Percentiles rank a stretch among this genome's conserved stretches.
phyloP scores from a whole-genome alignment of 2,113 vertebrate genomes.

The Pygoscelis adeliae region DNA sequence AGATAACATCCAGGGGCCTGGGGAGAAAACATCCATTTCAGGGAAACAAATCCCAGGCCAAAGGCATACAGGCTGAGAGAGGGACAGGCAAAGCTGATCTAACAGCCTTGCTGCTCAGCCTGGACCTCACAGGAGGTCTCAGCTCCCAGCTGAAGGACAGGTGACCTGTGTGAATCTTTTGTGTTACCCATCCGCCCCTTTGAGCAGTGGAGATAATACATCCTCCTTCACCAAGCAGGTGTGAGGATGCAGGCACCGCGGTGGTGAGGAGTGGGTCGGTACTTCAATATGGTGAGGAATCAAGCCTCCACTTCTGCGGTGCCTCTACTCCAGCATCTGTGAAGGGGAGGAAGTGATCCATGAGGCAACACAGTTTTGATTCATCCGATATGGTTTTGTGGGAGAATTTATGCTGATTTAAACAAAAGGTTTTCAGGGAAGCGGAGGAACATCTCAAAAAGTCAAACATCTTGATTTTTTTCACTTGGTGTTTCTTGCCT shows the following conservation, averaged over 20 bases:
- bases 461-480: background rate
- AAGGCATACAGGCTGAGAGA: accelerated
- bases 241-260: background rate
- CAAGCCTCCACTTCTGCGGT: background rate
- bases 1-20: accelerated
- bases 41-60: background rate
- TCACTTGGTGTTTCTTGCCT: background rate
- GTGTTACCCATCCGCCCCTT: background rate
- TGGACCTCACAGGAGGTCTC: background rate
- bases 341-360: background rate
- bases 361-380: background rate
- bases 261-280: background rate
- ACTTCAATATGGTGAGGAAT: background rate
- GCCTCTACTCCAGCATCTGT: background rate
- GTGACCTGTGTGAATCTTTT: background rate
- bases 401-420: background rate
- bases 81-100: background rate
- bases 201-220: background rate
- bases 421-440: background rate
- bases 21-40: background rate
- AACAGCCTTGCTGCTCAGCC: background rate
- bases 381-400: background rate
- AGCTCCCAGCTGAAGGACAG: background rate
- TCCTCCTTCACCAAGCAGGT: background rate
- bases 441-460: background rate